Evolutionary conservation across 2,797 vertebrate genomes (phyloP).

Genomic region (Typhlichthys subterraneus): DNA sequence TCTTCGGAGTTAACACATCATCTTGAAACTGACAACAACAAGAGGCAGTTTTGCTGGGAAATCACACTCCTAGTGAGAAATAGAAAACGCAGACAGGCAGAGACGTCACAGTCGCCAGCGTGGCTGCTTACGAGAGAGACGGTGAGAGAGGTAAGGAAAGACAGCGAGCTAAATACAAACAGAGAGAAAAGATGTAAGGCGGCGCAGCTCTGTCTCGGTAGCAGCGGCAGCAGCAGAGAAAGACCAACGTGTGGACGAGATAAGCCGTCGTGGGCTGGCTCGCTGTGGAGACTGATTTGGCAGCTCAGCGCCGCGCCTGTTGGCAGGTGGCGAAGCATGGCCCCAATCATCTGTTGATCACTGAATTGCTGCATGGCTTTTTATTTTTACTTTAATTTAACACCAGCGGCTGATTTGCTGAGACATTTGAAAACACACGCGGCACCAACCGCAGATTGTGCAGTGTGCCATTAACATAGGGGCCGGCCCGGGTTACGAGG

Average conservation of each 20-base stretch:
- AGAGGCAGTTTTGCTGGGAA: conserved; percentile 57
- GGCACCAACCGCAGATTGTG: conserved; percentile 41
- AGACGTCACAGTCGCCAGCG: background rate
- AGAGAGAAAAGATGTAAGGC: conserved; percentile 66
- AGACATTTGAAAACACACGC: conserved; percentile 40
- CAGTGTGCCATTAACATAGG: conserved; percentile 31
- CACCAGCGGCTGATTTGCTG: conserved; percentile 44
- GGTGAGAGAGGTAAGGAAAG: conserved; percentile 56
- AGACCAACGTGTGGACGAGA: conserved; percentile 72
- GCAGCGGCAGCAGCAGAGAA: conserved; percentile 51
- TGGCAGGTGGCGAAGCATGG: conserved; percentile 62
- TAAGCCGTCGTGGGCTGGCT: conserved; percentile 66
- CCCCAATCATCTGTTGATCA: conserved; percentile 68
- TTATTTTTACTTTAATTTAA: conserved; percentile 44
- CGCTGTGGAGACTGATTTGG: conserved; percentile 70
- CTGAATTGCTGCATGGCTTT: conserved; percentile 47
- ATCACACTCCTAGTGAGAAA: conserved; percentile 45
- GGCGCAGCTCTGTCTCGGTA: conserved; percentile 65
- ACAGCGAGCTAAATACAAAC: conserved; percentile 64
- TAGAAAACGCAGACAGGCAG: conserved; percentile 6
- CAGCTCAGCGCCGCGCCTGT: conserved; percentile 56
- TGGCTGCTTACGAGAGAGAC: conserved; percentile 5
- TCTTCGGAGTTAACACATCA: conserved; percentile 59
- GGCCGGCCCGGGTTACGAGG: conserved; percentile 34
- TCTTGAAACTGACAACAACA: conserved; percentile 55